Base-by-base conservation (phyloP, 2,888 invertebrate genomes). In the Endotricha flammealis region DNA sequence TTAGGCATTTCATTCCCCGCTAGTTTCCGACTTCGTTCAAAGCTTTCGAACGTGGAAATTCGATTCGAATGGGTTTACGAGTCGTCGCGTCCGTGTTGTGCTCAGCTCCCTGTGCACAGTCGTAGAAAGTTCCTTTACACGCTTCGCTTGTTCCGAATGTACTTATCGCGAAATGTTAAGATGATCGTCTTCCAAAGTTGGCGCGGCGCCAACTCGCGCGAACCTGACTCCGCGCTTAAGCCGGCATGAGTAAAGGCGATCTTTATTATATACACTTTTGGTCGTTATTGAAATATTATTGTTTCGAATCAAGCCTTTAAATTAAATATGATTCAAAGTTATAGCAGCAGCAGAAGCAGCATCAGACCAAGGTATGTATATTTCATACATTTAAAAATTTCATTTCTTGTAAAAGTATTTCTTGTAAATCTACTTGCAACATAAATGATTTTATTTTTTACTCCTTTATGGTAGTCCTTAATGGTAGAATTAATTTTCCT, bases 91-190 rank as follows among this genome's bases (percentile, higher is more conserved):
- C 50, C 57, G 52, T 46, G 54, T 52, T 53, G 49, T 50, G 50
- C 52, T 53, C 50, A 38, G 53, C 50, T 62, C 55, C 58, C 53
- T 56, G 64, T 56, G 53, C 65, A 68, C 64, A 63, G 68, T 64
- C 41, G 74, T 69, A 64, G 54, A 74, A 74, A 68, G 55, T 72
- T 73, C 55, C 58, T 60, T 68, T 64, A 58, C 59, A 58, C 66
- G 67, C 55, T 68, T 58, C 63, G 57, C 57, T 68, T 62, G 56
- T 56, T 57, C 63, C 60, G 63, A 72, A 67, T 64, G 64, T 66
- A 69, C 65, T 66, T 72, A 76, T 70, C 66, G 65, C 63, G 60
- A 62, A 64, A 66, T 66, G 67, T 64, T 62, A 66, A 72, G 66
- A 68, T 61, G 70, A 69, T 72, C 68, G 69, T 60, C 64, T 60